Conservation (phyloP, 2,797 vertebrate species). For the Arnoldichthys spilopterus region DNA sequence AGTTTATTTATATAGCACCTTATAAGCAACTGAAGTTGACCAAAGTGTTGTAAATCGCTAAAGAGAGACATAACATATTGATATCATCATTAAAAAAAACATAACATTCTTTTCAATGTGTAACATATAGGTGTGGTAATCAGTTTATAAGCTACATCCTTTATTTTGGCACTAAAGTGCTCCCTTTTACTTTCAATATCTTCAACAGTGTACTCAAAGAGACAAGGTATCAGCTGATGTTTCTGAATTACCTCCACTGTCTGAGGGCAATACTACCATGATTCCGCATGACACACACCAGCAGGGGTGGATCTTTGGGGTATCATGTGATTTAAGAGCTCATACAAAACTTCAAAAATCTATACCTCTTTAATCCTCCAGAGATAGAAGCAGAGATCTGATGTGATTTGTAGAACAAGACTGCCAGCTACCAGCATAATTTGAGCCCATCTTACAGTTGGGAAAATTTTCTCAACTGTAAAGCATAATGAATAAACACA, state of each 20-base stretch:
- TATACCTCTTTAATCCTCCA: not conserved
- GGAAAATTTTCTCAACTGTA: no score
- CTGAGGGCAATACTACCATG: not conserved
- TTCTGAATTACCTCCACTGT: not conserved
- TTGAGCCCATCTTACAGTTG: not conserved
- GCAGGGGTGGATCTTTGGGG: not conserved
- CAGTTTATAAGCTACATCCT: not conserved
- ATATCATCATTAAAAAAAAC: no score
- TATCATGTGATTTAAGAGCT: not conserved
- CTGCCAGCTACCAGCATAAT: not conserved
- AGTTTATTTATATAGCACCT: no score
- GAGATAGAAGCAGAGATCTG: not conserved
- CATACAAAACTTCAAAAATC: not conserved
- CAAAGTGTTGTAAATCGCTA: no score
- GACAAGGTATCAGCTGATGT: not conserved
- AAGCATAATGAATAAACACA: no score
- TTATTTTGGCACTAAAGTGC: not conserved
- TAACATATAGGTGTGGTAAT: not conserved
- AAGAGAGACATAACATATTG: no score
- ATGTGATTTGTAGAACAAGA: not conserved
- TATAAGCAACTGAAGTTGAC: no score
- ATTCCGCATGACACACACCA: not conserved
- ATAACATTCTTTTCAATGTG: not conserved
- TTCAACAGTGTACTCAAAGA: not conserved
- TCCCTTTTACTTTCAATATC: not conserved